phyloP scores from a whole-genome alignment of 2,113 vertebrate species.

The Myodes glareolus region DNA sequence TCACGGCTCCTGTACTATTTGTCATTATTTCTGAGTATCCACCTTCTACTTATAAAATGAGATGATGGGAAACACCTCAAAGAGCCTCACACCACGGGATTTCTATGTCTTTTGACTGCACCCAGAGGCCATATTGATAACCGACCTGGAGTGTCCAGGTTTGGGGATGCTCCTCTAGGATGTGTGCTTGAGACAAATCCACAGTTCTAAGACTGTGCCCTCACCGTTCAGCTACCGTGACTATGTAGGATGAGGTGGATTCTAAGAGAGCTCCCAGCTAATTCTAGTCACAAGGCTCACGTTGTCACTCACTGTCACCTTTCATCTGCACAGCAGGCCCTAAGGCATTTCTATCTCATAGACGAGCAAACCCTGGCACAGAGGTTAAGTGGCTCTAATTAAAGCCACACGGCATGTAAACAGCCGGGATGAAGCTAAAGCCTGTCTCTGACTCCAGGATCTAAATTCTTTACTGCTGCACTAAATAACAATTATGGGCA shows the following conservation, averaged over 20 bases:
- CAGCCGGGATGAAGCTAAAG: neutral
- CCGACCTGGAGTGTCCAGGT: neutral
- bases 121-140: neutral
- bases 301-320: neutral
- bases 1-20: neutral
- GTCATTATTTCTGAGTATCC: neutral
- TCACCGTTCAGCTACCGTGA: too few species aligned
- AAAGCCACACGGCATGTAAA: neutral
- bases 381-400: neutral
- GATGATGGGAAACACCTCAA: neutral
- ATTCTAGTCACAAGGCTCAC: neutral
- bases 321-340: neutral
- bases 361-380: neutral
- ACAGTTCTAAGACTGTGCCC: neutral
- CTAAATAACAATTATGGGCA: neutral
- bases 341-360: neutral
- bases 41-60: neutral
- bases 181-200: neutral
- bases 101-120: too few species aligned
- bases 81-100: neutral
- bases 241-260: neutral
- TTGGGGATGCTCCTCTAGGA: neutral
- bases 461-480: neutral
- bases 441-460: neutral
- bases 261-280: neutral